These are phyloP conservation scores for Oceanites oceanicus DNA, from an alignment of 2,113 vertebrate genomes.

Conservation along the genomic window DNA sequence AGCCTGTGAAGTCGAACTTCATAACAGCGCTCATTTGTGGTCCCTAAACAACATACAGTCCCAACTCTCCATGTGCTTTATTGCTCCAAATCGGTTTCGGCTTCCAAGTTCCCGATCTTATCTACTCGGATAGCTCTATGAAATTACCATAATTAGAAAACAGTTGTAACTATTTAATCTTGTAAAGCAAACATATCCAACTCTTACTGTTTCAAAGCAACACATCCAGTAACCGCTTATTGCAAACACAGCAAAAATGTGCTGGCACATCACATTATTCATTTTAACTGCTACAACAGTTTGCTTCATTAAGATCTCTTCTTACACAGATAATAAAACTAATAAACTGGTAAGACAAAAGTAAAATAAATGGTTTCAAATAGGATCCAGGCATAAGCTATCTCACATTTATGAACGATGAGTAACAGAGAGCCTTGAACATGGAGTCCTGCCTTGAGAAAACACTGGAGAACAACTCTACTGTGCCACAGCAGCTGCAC, in stretches of 20 bases:
- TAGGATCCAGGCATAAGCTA: neutral
- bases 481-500: neutral
- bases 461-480: neutral
- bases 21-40: neutral
- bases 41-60: neutral
- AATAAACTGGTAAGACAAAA: neutral
- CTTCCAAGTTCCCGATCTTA: neutral
- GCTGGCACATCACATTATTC: rapidly evolving
- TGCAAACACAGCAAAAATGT: rapidly evolving
- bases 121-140: neutral
- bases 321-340: neutral
- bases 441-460: neutral
- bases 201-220: neutral
- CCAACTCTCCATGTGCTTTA: neutral
- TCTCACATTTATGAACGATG: neutral
- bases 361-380: neutral
- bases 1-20: neutral
- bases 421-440: neutral
- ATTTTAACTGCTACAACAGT: neutral
- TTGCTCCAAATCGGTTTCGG: neutral
- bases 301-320: neutral
- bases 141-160: neutral
- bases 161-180: neutral
- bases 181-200: neutral
- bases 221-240: rapidly evolving